Base-by-base conservation (phyloP, 2,113 vertebrate genomes). In the Gavia stellata region DNA sequence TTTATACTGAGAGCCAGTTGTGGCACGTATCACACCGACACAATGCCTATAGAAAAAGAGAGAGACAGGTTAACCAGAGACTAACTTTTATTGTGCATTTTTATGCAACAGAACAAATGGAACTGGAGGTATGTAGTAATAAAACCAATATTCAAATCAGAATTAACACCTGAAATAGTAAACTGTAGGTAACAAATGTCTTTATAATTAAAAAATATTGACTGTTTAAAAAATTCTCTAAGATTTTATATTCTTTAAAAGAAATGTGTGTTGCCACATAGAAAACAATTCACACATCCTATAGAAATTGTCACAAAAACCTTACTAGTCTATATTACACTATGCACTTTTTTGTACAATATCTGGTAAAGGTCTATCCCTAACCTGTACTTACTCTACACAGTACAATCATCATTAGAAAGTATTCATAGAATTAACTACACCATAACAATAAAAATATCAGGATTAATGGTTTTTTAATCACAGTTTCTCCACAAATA, bases 141-240 rank as follows among this genome's bases (percentile, higher is more conserved):
- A 98, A 98, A 98, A 98, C 95, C 90, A 98, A 98, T 97, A 98
- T 93, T 98, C 90, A 98, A 98, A 97, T 98, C 95, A 98, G 98
- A 94, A 80, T 91, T 94, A 97, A 98, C 97, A 98, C 97, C 92
- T 94, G 97, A 97, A 98, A 98, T 98, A 98, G 97, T 62, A 97
- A 97, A 96, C 96, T 97, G 97, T 97, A 97, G 96, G 98, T 98
- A 98, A 98, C 98, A 98, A 98, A 98, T 97, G 98, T 96, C 96
- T 97, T 98, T 94, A 97, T 97, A 98, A 98, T 98, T 98, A 98
- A 98, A 97, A 98, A 98, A 98, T 98, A 98, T 98, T 91, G 93
- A 97, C 97, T 97, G 97, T 96, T 98, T 98, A 97, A 98, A 98
- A 98, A 98, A 96, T 92, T 95, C 81, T 97, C 92, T 97, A 97